A percentile compares a stretch with the other conserved stretches of the same genome.
phyloP scores from a whole-genome alignment of 2,888 invertebrate species.

The Erynnis tages region DNA sequence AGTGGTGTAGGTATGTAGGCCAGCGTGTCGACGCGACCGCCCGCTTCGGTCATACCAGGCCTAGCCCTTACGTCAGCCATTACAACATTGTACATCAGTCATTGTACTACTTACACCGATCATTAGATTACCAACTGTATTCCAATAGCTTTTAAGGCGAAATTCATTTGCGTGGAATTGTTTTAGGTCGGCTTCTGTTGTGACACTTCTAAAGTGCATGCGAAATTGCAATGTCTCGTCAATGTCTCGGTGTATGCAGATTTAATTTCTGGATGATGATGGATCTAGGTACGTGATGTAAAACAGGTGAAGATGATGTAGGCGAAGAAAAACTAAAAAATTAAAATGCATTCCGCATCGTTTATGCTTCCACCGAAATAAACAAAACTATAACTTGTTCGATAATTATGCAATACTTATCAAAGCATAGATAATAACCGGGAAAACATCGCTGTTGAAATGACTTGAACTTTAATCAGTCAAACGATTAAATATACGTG shows the following conservation, averaged over 20 bases:
- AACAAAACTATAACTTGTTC: too few relatives aligned
- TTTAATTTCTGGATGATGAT: too few relatives aligned
- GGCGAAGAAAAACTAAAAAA: too few relatives aligned
- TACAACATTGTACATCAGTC: conserved; percentile 47
- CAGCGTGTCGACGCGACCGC: conserved; percentile 46
- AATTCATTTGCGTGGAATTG: conserved; percentile 8
- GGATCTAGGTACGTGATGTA: too few relatives aligned
- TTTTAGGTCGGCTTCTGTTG: conserved; percentile 42
- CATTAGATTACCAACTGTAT: conserved; percentile 34
- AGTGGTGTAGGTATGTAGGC: too few relatives aligned
- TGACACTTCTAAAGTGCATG: conserved; percentile 40
- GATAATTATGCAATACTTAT: too few relatives aligned
- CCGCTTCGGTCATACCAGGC: conserved; percentile 39
- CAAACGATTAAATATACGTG: conserved; percentile 3
- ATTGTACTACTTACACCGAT: conserved; percentile 24
- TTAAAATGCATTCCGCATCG: too few relatives aligned
- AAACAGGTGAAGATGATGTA: too few relatives aligned
- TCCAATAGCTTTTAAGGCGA: neutral
- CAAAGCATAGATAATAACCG: neutral
- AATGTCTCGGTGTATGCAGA: conserved; percentile 5
- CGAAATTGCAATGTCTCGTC: conserved; percentile 38
- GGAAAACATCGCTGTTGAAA: neutral
- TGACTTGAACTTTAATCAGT: neutral
- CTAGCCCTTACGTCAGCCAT: conserved; percentile 51
- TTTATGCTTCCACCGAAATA: too few relatives aligned